phyloP scores from a whole-genome alignment of 2,797 vertebrate species.

The Rhinella marina region DNA sequence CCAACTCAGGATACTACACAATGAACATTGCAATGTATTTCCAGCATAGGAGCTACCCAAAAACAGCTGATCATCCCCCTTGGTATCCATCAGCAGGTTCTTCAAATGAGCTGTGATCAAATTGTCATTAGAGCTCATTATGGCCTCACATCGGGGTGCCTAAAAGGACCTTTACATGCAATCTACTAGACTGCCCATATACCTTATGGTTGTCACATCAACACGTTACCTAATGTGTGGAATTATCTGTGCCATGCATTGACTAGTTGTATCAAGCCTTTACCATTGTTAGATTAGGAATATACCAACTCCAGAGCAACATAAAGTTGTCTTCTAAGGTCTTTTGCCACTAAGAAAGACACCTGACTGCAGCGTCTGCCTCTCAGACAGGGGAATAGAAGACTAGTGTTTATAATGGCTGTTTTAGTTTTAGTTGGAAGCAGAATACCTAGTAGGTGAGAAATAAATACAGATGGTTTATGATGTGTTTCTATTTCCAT shows the following conservation, averaged over 20 bases:
- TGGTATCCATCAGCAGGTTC: too few species aligned
- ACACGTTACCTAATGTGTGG: background rate
- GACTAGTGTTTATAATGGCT: conserved; percentile 20
- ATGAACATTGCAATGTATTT: too few species aligned
- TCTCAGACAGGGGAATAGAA: background rate
- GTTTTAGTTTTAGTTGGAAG: conserved; percentile 19
- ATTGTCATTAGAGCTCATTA: too few species aligned
- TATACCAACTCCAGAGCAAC: conserved; percentile 12
- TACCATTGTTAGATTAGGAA: background rate
- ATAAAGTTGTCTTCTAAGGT: conserved; percentile 6
- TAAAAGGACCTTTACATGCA: background rate
- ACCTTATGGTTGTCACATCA: background rate
- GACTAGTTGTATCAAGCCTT: background rate
- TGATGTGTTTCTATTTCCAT: conserved; percentile 7
- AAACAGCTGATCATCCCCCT: too few species aligned
- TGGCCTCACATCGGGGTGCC: too few species aligned
- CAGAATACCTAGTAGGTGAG: conserved; percentile 4
- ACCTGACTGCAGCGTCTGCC: conserved; percentile 23
- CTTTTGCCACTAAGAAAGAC: conserved; percentile 29
- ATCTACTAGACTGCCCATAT: background rate
- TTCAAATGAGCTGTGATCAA: too few species aligned
- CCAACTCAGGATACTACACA: too few species aligned
- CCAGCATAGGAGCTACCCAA: too few species aligned
- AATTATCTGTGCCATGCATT: background rate
- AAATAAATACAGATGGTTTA: background rate